Evolutionary conservation across 2,797 vertebrate genomes (phyloP), one percentile per base, ranked within the genome.

Genomic region (Muscicapa comitata): DNA sequence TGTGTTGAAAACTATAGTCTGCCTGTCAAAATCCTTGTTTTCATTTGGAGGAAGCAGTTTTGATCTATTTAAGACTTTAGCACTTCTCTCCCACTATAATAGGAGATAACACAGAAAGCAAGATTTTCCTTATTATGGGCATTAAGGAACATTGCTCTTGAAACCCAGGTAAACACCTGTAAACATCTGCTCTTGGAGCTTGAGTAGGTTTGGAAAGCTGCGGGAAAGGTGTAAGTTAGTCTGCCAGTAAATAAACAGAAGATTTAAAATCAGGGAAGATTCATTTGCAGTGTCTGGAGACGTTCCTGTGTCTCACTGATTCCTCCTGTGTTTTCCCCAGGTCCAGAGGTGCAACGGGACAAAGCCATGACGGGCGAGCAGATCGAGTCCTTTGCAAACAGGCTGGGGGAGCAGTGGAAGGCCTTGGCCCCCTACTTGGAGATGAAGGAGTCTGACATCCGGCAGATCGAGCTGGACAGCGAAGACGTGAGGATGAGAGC

Each of bases 401-500:
- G 99, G 97, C 98, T 99, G 3, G 98, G 99, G 6, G 97, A 98
- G 43, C 98, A 98, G 54, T 99, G 99, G 99, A 99, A 98, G 97
- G 90, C 73, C 25, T 95, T 99, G 94, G 99, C 99, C 5, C 98
- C 98, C 29, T 98, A 99, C 62, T 88, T 99, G 97, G 99, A 99
- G 92, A 99, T 99, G 98, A 99, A 99, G 95, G 99, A 99, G 4
- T 97, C 98, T 0, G 99, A 99, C 78, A 96, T 99, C 79, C 98
- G 98, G 29, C 99, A 99, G 97, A 99, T 99, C 1, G 99, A 99
- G 96, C 98, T 98, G 0, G 99, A 99, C 89, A 99, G 99, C 0
- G 99, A 99, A 88, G 99, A 99, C 5, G 83, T 98, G 31, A 98
- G 98, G 88, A 99, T 99, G 98, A 99, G 99, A 95, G 99, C 99